A percentile compares a stretch with the other conserved stretches of the same genome.
Conservation (phyloP, 2,113 vertebrate species). For the Steatornis caripensis region DNA sequence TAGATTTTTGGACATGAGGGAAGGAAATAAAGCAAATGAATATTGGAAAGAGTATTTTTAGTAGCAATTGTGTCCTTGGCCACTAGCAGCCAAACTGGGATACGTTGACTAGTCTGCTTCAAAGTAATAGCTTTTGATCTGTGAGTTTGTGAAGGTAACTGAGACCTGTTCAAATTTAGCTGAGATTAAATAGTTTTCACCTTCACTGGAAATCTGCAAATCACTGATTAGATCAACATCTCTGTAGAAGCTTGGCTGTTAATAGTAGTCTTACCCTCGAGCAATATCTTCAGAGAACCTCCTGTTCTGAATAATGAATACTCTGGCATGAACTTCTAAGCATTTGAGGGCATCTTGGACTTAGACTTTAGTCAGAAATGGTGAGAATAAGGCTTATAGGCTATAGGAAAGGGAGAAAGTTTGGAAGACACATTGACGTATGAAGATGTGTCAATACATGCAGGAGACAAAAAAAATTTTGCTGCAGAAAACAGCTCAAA, state of each 20-base stretch:
- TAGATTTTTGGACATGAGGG: background rate
- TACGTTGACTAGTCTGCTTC: background rate
- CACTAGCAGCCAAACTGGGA: background rate
- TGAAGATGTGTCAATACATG: background rate
- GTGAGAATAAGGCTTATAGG: background rate
- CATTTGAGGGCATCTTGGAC: background rate
- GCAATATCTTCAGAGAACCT: background rate
- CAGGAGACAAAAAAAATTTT: background rate
- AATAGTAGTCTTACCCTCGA: background rate
- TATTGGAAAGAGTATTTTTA: background rate
- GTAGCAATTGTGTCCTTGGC: background rate
- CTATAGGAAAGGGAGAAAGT: background rate
- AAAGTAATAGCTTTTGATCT: background rate
- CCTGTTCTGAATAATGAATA: background rate
- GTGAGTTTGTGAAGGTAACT: background rate
- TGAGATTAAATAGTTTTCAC: background rate
- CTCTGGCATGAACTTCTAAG: background rate
- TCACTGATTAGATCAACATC: slow-evolving; percentile 17
- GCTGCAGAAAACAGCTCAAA: background rate
- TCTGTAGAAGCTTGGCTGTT: slow-evolving; percentile 15
- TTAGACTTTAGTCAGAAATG: background rate
- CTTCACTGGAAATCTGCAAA: background rate
- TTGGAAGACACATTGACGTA: background rate
- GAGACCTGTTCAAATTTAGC: background rate
- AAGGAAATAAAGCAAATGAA: background rate